phyloP scores from a whole-genome alignment of 2,888 invertebrate species.

The Morpho achilles region DNA sequence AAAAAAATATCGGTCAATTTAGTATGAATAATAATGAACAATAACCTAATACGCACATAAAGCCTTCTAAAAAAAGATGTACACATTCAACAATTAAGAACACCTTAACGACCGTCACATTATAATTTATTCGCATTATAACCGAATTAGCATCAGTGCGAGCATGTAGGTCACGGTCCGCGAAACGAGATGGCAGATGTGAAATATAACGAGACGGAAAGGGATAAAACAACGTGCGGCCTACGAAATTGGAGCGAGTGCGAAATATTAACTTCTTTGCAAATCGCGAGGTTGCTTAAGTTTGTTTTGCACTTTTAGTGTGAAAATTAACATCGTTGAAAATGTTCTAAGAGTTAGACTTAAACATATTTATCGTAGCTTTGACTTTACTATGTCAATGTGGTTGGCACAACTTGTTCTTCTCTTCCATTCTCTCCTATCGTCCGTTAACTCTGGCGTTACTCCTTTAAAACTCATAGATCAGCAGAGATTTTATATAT shows the following conservation, averaged over 20 bases:
- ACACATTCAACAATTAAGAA: not conserved
- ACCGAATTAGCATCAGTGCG: slow-evolving; percentile 54
- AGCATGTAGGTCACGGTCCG: slow-evolving; percentile 64
- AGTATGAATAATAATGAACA: too few species aligned
- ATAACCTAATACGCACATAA: not conserved
- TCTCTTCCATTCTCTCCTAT: too few species aligned
- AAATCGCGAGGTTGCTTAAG: slow-evolving; percentile 7
- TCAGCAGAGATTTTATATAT: too few species aligned
- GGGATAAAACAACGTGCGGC: slow-evolving; percentile 25
- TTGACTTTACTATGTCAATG: too few species aligned
- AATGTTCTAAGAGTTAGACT: not conserved
- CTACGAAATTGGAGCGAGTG: slow-evolving; percentile 22
- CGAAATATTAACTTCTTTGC: slow-evolving; percentile 21
- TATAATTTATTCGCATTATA: slow-evolving; percentile 35
- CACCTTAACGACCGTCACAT: not conserved
- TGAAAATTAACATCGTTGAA: slow-evolving; percentile 1
- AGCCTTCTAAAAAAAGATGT: slow-evolving; percentile 2
- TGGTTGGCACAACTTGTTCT: too few species aligned
- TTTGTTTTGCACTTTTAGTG: slow-evolving; percentile 1
- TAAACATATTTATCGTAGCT: too few species aligned
- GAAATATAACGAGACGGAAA: slow-evolving; percentile 29
- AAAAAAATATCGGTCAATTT: too few species aligned
- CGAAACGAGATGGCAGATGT: slow-evolving; percentile 19
- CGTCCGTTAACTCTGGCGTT: too few species aligned
- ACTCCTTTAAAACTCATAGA: too few species aligned